Percentiles rank a stretch among this genome's conserved stretches.
These are phyloP conservation scores for Scaptomyza cyrtandrae DNA, from an alignment of 2,888 invertebrate species.

Conservation along the genomic window DNA sequence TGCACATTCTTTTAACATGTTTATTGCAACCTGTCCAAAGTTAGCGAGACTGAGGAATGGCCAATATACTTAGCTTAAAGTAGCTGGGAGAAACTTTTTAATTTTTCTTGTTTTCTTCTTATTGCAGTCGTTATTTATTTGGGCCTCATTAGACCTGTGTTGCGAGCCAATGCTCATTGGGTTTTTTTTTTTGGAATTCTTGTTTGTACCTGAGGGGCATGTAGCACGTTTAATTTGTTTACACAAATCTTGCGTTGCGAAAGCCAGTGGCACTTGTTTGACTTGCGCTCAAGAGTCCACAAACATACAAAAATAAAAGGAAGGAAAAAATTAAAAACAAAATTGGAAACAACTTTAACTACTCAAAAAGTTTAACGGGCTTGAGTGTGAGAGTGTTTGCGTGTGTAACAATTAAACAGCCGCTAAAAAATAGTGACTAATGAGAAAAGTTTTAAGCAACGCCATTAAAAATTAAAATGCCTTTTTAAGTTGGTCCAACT, in stretches of 20 bases:
- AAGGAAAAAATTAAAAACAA: conserved; percentile 35
- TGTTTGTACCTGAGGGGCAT: conserved; percentile 20
- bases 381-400: background rate
- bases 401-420: conserved; percentile 73
- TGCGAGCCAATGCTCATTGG: conserved; percentile 33
- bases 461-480: conserved; percentile 57
- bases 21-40: conserved; percentile 38
- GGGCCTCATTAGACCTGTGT: conserved; percentile 44
- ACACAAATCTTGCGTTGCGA: conserved; percentile 63
- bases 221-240: conserved; percentile 67
- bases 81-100: conserved; percentile 45
- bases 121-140: conserved; percentile 49
- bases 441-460: conserved; percentile 69
- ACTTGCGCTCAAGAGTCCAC: conserved; percentile 29
- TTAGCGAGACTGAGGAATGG: conserved; percentile 16
- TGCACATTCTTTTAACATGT: conserved; percentile 41
- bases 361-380: conserved; percentile 43
- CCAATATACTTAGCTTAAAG: conserved; percentile 38
- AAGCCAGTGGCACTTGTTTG: conserved; percentile 36
- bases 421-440: conserved; percentile 78
- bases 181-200: conserved; percentile 10
- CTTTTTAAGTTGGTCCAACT: conserved; percentile 32
- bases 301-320: conserved; percentile 22
- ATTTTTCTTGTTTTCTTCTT: conserved; percentile 18
- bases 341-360: conserved; percentile 63